Evolutionary conservation across 2,113 vertebrate genomes (phyloP).

Genomic region (Ictalurus punctatus): DNA sequence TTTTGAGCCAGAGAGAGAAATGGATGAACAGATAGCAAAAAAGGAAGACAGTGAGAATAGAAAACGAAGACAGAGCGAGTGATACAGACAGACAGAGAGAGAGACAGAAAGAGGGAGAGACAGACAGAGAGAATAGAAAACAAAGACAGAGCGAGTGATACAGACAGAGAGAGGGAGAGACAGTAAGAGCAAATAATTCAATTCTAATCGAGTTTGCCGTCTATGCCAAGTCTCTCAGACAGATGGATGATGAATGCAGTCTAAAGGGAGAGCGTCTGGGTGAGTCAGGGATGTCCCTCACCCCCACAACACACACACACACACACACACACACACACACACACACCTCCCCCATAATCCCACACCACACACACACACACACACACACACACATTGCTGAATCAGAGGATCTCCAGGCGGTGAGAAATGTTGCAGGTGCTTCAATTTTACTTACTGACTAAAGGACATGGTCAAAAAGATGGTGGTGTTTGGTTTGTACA

Average conservation of each 20-base stretch:
- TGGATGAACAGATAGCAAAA: background rate
- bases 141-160: background rate
- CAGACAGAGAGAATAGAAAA: background rate
- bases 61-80: background rate
- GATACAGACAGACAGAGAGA: background rate
- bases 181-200: background rate
- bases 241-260: constrained; percentile 24
- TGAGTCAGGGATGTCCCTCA: constrained; percentile 29
- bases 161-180: background rate
- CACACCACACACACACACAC: background rate
- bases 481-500: background rate
- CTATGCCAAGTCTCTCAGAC: constrained; percentile 14
- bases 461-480: background rate
- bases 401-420: background rate
- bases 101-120: background rate
- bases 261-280: constrained; percentile 27
- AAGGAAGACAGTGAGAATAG: background rate
- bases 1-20: background rate
- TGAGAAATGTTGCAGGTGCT: background rate
- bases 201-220: constrained; percentile 29
- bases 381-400: background rate
- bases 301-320: background rate
- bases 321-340: constrained; percentile 9
- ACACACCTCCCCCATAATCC: background rate
- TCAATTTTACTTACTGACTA: constrained; percentile 3